phyloP scores from a whole-genome alignment of 2,797 vertebrate genomes.

The Chelmon rostratus region DNA sequence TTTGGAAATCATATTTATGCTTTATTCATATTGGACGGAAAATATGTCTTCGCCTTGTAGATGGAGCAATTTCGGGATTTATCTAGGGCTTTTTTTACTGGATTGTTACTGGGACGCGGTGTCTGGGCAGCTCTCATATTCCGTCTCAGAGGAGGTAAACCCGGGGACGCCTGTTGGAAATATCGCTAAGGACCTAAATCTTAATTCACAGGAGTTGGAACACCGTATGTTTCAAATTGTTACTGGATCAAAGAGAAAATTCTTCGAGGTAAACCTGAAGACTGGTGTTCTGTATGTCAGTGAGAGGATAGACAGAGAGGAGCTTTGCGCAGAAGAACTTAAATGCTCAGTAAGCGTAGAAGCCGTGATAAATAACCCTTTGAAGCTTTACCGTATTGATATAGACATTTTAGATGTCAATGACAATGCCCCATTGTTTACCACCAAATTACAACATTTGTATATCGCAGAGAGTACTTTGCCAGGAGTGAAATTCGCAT shows the following conservation, averaged over 20 bases:
- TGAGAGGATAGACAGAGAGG: conserved; percentile 83
- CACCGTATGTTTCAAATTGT: conserved; percentile 87
- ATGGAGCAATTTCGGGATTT: conserved; percentile 57
- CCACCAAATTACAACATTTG: conserved; percentile 54
- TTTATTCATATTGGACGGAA: background rate
- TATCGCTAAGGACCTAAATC: conserved; percentile 88
- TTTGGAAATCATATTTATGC: background rate
- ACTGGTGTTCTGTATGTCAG: conserved; percentile 82
- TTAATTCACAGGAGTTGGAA: conserved; percentile 89
- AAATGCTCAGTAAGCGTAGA: conserved; percentile 84
- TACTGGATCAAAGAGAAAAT: conserved; percentile 83
- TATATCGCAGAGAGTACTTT: conserved; percentile 77
- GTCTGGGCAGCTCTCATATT: conserved; percentile 85
- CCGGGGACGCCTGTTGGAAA: conserved; percentile 90
- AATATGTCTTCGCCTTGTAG: conserved; percentile 52
- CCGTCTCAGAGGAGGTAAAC: conserved; percentile 90
- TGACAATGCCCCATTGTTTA: conserved; percentile 78
- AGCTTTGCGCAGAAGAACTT: conserved; percentile 74
- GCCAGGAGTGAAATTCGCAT: conserved; percentile 86
- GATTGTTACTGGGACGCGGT: conserved; percentile 52
- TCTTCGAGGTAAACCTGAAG: conserved; percentile 82
- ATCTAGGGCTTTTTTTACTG: conserved; percentile 60
- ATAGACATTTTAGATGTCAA: conserved; percentile 81
- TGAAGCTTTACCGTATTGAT: conserved; percentile 83
- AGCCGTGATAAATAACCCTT: conserved; percentile 84